Conservation (phyloP, 2,797 vertebrate genomes). For the Phylloscopus collybita region DNA sequence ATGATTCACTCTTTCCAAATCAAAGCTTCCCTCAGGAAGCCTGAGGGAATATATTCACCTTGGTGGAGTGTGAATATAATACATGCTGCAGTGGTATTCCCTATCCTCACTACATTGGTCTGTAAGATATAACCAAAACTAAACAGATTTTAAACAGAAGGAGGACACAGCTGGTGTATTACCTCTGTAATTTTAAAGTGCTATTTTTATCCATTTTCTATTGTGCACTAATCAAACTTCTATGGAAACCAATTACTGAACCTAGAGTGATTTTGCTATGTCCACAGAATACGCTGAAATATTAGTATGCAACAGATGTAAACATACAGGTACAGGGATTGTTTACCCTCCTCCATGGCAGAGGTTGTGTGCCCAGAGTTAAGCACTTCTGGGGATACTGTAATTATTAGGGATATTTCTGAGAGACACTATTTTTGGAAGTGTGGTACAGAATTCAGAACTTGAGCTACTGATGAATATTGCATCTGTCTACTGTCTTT, state of each 20-base stretch:
- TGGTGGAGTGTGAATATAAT: not conserved
- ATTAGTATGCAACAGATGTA: not conserved
- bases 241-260: conserved; percentile 44
- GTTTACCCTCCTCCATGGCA: not conserved
- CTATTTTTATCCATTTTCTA: conserved; percentile 64
- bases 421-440: not conserved
- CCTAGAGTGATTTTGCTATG: conserved; percentile 12
- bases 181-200: conserved; percentile 52
- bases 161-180: conserved; percentile 52
- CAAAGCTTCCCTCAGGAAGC: not conserved
- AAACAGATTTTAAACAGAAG: conserved; percentile 25
- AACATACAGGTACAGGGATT: not conserved
- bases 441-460: not conserved
- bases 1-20: not conserved
- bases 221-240: conserved; percentile 46
- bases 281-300: conserved; percentile 6
- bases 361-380: not conserved
- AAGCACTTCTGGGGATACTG: not conserved
- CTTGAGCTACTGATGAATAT: not conserved
- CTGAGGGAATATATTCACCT: not conserved
- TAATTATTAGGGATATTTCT: not conserved
- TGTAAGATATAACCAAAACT: not conserved
- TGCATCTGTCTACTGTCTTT: not conserved
- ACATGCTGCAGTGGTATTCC: not conserved
- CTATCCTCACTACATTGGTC: not conserved